Conservation (phyloP, 2,888 invertebrate species). For the Meandrusa payeni region DNA sequence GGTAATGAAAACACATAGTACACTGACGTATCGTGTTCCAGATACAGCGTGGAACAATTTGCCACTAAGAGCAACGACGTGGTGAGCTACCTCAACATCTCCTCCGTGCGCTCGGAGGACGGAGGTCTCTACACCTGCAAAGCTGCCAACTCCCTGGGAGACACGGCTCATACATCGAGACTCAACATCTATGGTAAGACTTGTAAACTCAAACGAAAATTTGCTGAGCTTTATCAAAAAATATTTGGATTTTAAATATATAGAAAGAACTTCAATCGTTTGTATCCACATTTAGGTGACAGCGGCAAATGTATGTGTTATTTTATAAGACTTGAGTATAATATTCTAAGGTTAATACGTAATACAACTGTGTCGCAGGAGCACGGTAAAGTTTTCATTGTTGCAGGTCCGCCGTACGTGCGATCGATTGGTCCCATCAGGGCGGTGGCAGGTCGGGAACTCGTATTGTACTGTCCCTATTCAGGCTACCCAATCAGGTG, state of each 20-base stretch:
- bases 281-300: too few relatives aligned
- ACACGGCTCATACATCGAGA: constrained; percentile 87
- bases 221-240: too few relatives aligned
- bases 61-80: constrained; percentile 90
- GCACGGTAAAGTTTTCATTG: neutral
- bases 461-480: constrained; percentile 90
- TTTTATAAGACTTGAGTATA: too few relatives aligned
- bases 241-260: too few relatives aligned
- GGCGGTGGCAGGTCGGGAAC: constrained; percentile 89
- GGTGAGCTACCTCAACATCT: constrained; percentile 91
- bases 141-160: constrained; percentile 88
- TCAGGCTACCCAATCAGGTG: constrained; percentile 90
- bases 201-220: too few relatives aligned
- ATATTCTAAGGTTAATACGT: too few relatives aligned
- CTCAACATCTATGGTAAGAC: constrained; percentile 89
- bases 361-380: neutral
- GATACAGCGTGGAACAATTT: constrained; percentile 90
- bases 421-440: constrained; percentile 87
- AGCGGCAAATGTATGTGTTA: too few relatives aligned
- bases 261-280: too few relatives aligned
- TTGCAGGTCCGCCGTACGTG: constrained; percentile 87
- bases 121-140: constrained; percentile 92
- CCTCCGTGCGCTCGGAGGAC: constrained; percentile 89
- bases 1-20: too few relatives aligned
- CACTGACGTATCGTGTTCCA: too few relatives aligned